Conservation (phyloP, 2,797 vertebrate species). For the Phaenicophaeus curvirostris region DNA sequence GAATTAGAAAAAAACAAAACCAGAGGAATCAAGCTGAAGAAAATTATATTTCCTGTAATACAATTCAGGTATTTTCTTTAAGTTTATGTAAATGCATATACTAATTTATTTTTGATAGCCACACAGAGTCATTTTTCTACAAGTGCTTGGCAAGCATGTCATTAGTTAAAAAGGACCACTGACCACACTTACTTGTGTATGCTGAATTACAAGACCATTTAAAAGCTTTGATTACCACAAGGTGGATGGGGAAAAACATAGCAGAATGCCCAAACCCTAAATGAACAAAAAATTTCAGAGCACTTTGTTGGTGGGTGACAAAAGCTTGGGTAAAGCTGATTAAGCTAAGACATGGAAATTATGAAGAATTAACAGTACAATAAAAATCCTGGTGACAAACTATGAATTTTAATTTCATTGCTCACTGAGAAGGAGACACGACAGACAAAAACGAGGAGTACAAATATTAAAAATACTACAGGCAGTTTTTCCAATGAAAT, state of each 20-base stretch:
- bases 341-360: not conserved
- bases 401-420: not conserved
- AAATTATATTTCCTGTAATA: not conserved
- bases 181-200: not conserved
- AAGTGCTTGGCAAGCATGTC: not conserved
- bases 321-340: not conserved
- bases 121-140: not conserved
- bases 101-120: not conserved
- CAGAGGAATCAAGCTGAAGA: not conserved
- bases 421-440: not conserved
- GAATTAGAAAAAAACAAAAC: slow-evolving; percentile 10
- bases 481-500: not conserved
- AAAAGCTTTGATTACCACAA: not conserved
- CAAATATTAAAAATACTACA: not conserved
- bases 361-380: not conserved
- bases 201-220: not conserved
- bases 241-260: not conserved
- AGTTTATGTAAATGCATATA: not conserved
- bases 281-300: not conserved
- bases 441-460: not conserved
- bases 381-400: not conserved
- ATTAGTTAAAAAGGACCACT: not conserved
- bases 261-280: not conserved
- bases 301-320: not conserved
- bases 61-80: not conserved